These are phyloP conservation scores for Pseudomyrmex gracilis DNA, from an alignment of 1,140 invertebrate species.

Conservation along the genomic window DNA sequence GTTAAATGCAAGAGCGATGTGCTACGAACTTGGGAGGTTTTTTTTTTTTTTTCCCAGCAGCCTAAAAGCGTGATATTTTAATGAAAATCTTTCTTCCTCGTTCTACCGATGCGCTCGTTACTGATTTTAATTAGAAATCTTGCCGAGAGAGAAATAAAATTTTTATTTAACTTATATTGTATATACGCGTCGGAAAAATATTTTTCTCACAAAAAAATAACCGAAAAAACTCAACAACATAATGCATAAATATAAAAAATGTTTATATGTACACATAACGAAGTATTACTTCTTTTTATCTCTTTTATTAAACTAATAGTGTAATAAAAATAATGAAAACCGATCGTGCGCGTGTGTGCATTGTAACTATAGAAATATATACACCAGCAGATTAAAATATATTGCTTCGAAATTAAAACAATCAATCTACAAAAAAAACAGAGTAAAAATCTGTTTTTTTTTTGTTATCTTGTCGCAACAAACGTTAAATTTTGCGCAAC, in stretches of 20 bases:
- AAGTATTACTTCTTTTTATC: no score
- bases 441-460: not conserved
- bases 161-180: not conserved
- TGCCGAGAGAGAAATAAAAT: not conserved
- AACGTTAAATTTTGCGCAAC: no score
- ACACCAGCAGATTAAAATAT: no score
- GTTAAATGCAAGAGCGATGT: not conserved
- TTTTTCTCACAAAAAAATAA: not conserved
- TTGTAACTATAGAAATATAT: no score
- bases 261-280: no score
- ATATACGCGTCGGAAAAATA: not conserved
- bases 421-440: no score
- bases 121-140: constrained; percentile 5
- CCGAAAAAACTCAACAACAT: no score
- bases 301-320: no score
- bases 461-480: not conserved
- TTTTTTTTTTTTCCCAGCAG: constrained; percentile 21
- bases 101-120: not conserved
- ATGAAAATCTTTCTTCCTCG: not conserved
- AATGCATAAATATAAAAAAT: no score
- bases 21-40: not conserved
- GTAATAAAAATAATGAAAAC: no score
- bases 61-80: not conserved
- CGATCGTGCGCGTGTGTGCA: no score
- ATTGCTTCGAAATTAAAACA: no score